phyloP scores from a whole-genome alignment of 1,140 invertebrate species.

The Drosophila bocqueti region DNA sequence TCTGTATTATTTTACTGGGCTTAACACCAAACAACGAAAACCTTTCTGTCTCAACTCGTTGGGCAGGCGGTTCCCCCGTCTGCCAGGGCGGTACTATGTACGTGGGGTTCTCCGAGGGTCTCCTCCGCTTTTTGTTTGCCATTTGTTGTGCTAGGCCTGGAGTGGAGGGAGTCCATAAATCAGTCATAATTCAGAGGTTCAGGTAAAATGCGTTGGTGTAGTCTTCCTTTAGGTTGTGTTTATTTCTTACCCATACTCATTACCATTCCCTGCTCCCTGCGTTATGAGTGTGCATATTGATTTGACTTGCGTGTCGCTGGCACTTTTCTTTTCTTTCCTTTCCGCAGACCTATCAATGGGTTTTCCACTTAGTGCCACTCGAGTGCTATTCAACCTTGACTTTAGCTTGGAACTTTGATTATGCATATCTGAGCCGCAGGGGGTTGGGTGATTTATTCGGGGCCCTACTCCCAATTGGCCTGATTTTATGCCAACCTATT shows the following conservation, averaged over 20 bases:
- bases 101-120: slow-evolving; percentile 6
- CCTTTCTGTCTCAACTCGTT: slow-evolving; percentile 56
- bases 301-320: slow-evolving; percentile 68
- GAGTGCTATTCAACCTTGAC: slow-evolving; percentile 62
- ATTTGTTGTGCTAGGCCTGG: slow-evolving; percentile 65
- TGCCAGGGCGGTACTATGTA: slow-evolving; percentile 2
- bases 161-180: slow-evolving; percentile 23
- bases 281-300: slow-evolving; percentile 59
- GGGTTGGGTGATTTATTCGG: background rate
- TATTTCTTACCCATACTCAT: slow-evolving; percentile 8
- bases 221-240: slow-evolving; percentile 4
- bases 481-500: slow-evolving; percentile 52
- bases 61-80: slow-evolving; percentile 24
- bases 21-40: slow-evolving; percentile 47
- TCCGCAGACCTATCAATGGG: slow-evolving; percentile 1
- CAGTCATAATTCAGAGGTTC: slow-evolving; percentile 59
- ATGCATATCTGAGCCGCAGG: slow-evolving; percentile 36
- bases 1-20: slow-evolving; percentile 18
- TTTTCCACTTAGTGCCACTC: slow-evolving; percentile 42
- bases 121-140: slow-evolving; percentile 29
- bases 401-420: slow-evolving; percentile 35
- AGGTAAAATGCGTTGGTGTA: slow-evolving; percentile 50
- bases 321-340: slow-evolving; percentile 39
- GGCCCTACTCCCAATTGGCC: slow-evolving; percentile 19
- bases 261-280: slow-evolving; percentile 5